Evolutionary conservation across 2,888 invertebrate species (phyloP), one percentile per base, ranked within the genome.

Genomic region (Eudasyphora cyanicolor): DNA sequence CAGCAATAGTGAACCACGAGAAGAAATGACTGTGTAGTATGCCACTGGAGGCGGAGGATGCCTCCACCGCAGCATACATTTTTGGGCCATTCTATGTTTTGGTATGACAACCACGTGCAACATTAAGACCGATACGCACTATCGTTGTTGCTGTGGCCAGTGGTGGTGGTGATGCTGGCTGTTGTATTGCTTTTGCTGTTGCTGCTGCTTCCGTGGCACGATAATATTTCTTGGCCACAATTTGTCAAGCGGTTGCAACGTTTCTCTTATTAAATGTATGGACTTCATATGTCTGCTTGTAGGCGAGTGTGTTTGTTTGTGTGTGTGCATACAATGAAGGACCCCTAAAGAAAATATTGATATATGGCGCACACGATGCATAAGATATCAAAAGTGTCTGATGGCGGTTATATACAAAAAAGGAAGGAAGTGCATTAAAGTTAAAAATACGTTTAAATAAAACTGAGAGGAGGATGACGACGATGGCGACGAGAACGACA

Each of bases 201-300:
- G n/a, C 19, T 38, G 35, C 51, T 57, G 60, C 54, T 64, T 74
- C 70, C 38, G 67, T 60, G 70, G 5, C 64, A 54, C 7, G 69
- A 79, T 79, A 76, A 73, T 35, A 76, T 76, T 79, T 73, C 73
- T 79, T 76, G 73, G 62, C 79, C 81, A 64, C 76, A 84, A 81
- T 81, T 62, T 82, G 81, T 76, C 84, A 84, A 64, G 64, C 54
- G 54, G 38, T 64, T 83, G 70, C 64, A 74, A 77, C 51, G 62
- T 74, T 77, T 21, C 32, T 27, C 10, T 76, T 54, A 32, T 79
- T n/a, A n/a, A n/a, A n/a, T n/a, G n/a, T n/a, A n/a, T n/a, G n/a
- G n/a, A n/a, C n/a, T n/a, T n/a, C n/a, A n/a, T n/a, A n/a, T n/a
- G n/a, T n/a, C n/a, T n/a, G n/a, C n/a, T n/a, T 54, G 64, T 45